A percentile compares a stretch with the other conserved stretches of the same genome.
Evolutionary conservation across 2,797 vertebrate genomes (phyloP).

Genomic region (Gadopsis marmoratus): DNA sequence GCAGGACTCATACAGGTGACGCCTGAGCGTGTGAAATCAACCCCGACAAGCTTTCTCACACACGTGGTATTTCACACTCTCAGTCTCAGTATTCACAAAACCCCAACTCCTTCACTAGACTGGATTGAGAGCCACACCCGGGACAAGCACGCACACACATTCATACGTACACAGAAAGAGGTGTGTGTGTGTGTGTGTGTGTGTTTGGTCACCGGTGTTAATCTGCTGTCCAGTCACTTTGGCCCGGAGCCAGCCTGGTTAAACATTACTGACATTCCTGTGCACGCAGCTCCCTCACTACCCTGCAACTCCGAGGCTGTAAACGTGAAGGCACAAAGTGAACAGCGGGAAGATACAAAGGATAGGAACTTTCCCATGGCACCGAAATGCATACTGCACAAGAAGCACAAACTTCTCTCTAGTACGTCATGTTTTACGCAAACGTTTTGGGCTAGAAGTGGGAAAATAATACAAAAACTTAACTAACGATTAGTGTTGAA

Average conservation of each 20-base stretch:
- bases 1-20: not conserved
- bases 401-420: not conserved
- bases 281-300: not conserved
- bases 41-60: constrained; percentile 13
- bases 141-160: constrained; percentile 21
- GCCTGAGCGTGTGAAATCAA: constrained; percentile 4
- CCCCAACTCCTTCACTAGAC: not conserved
- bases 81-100: not conserved
- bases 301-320: constrained; percentile 16
- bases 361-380: constrained; percentile 6
- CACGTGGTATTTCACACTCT: constrained; percentile 12
- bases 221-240: constrained; percentile 58
- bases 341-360: not conserved
- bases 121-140: constrained; percentile 15
- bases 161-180: not conserved
- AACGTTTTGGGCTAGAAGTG: not conserved
- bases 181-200: constrained; percentile 17
- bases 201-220: constrained; percentile 39
- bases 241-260: constrained; percentile 69
- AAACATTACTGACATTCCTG: constrained; percentile 77
- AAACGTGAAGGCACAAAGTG: not conserved
- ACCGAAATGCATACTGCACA: not conserved
- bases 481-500: not conserved
- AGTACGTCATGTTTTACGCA: not conserved
- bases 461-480: not conserved